phyloP scores from a whole-genome alignment of 2,888 invertebrate genomes.

The Drosophila mimica region DNA sequence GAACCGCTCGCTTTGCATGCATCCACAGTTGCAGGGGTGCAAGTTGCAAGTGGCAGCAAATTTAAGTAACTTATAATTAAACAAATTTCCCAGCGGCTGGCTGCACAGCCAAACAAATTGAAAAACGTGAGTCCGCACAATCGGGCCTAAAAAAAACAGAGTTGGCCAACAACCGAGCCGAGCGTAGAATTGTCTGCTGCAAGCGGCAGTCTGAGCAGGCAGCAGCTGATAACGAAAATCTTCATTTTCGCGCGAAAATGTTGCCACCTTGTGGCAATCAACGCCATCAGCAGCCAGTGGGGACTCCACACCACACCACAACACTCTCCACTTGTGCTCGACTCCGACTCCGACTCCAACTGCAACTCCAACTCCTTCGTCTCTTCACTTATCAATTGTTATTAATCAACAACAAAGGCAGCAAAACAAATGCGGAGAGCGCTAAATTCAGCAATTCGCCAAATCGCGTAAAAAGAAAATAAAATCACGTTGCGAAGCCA shows the following conservation, averaged over 20 bases:
- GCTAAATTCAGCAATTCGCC: slow-evolving; percentile 69
- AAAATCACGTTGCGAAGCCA: slow-evolving; percentile 43
- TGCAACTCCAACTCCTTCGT: not conserved
- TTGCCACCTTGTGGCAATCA: slow-evolving; percentile 76
- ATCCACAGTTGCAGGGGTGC: not conserved
- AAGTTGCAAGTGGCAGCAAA: slow-evolving; percentile 11
- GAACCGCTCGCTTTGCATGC: slow-evolving; percentile 51
- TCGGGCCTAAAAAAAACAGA: slow-evolving; percentile 17
- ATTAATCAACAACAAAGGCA: slow-evolving; percentile 78
- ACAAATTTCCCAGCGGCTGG: slow-evolving; percentile 52
- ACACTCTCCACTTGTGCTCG: slow-evolving; percentile 11
- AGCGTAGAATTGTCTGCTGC: slow-evolving; percentile 1
- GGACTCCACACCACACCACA: slow-evolving; percentile 20
- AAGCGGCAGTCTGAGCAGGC: slow-evolving; percentile 7
- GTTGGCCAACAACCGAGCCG: not conserved
- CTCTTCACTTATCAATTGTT: slow-evolving; percentile 74
- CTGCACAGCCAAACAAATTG: slow-evolving; percentile 63
- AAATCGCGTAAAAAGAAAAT: slow-evolving; percentile 25
- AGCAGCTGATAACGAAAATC: slow-evolving; percentile 73
- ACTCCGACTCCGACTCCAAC: not conserved
- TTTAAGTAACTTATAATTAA: slow-evolving; percentile 54
- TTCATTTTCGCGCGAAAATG: slow-evolving; percentile 79
- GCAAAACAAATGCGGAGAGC: slow-evolving; percentile 70
- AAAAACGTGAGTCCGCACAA: slow-evolving; percentile 70
- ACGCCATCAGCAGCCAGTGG: slow-evolving; percentile 69